phyloP scores from a whole-genome alignment of 2,113 vertebrate genomes.

The Phalacrocorax pelagicus region DNA sequence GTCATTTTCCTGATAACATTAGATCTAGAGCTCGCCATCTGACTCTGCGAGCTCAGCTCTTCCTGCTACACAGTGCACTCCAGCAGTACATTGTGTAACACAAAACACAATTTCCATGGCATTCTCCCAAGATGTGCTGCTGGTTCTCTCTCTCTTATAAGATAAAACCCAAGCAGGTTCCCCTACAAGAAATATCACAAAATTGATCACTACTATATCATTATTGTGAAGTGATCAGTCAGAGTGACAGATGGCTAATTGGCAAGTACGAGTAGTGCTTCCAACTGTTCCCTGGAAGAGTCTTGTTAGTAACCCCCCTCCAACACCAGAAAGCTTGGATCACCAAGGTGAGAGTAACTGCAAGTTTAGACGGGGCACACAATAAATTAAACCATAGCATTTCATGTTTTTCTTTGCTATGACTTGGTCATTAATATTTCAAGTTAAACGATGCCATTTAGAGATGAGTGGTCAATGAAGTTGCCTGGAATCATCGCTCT shows the following conservation, averaged over 20 bases:
- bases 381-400: neutral
- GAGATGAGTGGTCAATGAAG: neutral
- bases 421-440: neutral
- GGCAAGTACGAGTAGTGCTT: neutral
- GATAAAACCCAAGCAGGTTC: neutral
- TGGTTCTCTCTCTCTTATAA: neutral
- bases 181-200: neutral
- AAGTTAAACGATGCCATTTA: neutral
- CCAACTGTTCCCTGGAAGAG: neutral
- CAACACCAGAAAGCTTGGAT: neutral
- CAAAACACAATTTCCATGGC: neutral
- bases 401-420: neutral
- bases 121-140: neutral
- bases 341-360: neutral
- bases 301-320: neutral
- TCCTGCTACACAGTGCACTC: neutral
- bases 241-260: conserved; percentile 14
- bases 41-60: neutral
- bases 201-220: neutral
- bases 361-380: neutral
- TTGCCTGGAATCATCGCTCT: neutral
- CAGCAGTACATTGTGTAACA: neutral
- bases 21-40: conserved; percentile 2
- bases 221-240: conserved; percentile 30
- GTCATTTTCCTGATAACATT: conserved; percentile 12